Evolutionary conservation across 2,888 invertebrate genomes (phyloP), one percentile per base, ranked within the genome.

Genomic region (Heliconius sara): DNA sequence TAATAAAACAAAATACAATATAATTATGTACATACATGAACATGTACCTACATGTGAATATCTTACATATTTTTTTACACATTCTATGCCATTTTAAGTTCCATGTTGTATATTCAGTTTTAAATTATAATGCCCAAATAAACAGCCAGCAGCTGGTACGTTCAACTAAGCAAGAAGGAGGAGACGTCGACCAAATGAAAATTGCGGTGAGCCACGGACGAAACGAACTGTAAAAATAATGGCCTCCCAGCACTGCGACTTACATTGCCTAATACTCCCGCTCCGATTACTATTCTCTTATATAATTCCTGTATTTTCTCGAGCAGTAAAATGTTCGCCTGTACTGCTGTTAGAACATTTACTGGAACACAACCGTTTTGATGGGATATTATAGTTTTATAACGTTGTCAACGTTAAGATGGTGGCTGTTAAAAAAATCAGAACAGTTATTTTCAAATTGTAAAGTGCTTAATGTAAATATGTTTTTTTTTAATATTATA

Each of bases 161-260:
- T 77, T 65, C 74, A 67, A 77, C 71, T 75, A 66, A 75, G 70
- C 77, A 79, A 80, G 71, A 77, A 79, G 79, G 71, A 79, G 77
- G 71, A 81, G 76, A 80, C 80, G 79, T 83, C 82, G 74, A 78
- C 78, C 78, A 78, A 81, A 80, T 85, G 86, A 86, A 88, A 88
- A 88, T 88, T 87, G 87, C 88, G 84, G 86, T 83, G 83, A 84
- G 85, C 85, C 80, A 66, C 79, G 79, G 71, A 66, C 87, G 88
- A 91, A 93, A 91, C 91, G 89, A 91, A 92, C 90, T 92, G 93
- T 92, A 90, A 93, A 93, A 93, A 92, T 92, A 93, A 93, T 93
- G 92, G 90, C 83, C 86, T 85, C 84, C 85, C 84, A 84, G 89
- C 88, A 88, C 88, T 87, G 86, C 89, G 89, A 87, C 90, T 91